Evolutionary conservation across 2,888 invertebrate genomes (phyloP), one percentile per base, ranked within the genome.

Genomic region (Zhuqinia jingwanae): DNA sequence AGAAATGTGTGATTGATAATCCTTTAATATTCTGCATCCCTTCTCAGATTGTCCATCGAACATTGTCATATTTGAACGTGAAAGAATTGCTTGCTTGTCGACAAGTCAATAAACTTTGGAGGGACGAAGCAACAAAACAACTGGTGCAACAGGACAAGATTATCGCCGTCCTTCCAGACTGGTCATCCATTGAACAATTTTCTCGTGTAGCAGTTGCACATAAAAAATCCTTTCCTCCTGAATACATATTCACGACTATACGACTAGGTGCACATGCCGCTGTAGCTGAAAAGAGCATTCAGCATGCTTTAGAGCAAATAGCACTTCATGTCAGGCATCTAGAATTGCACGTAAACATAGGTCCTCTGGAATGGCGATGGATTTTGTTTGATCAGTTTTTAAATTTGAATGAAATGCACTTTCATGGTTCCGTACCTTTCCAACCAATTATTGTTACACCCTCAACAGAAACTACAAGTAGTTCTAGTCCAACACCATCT

Each of bases 331-430:
- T 79, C 0, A 85, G 50, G 11, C n/a, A 63, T 10, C 36, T 85
- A 0, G 25, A 20, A 10, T 58, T 85, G 6, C 0, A 78, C 3
- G 22, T 60, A 6, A 73, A 50, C 8, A 8, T 70, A 17, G 70
- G 73, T 3, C 42, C 85, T 0, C 10, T 56, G 11, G 85, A 86
- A 25, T 86, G 80, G 79, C 75, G 85, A 5, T 50, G 60, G 42
- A n/a, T 86, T 22, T 58, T 86, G 10, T 75, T 86, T 45, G 85
- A 80, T 13, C 80, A 80, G 30, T 80, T 86, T 76, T 15, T 36
- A 22, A 86, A 86, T 42, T 36, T 86, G 45, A 75, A 63, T 42
- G 80, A 86, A 27, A 27, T 86, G 22, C 17, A 75, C 11, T 58
- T 86, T 76, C 47, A 75, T 11, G 80, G 85, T 0, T n/a, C 17